Base-by-base conservation (phyloP, 2,888 invertebrate species). In the Orchesellides sinensis region DNA sequence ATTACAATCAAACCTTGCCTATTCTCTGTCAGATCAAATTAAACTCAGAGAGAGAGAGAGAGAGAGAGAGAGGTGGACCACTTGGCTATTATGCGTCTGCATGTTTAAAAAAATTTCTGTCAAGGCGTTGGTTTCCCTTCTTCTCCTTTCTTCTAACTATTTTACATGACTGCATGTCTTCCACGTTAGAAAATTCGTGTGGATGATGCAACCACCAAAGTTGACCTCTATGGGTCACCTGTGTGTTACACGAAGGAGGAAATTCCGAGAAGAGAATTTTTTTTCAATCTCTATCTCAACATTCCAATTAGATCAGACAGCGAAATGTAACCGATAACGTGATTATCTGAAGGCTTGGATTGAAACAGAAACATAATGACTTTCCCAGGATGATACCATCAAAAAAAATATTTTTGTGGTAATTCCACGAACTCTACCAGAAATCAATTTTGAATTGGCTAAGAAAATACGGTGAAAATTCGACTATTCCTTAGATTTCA, bases 1-100 rank as follows among this genome's bases (percentile, higher is more conserved):
- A 23, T 65, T 65, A 54, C 25, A 75, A 66, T 54, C 65, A 66
- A 17, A 75, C 27, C 25, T 25, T 27, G 40, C 45, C 54, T 66
- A 25, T 54, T 81, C 19, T 66, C 74, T 69, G 81, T 81, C 81
- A 81, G 68, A 74, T 81, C 69, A 74, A 81, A 74, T 81, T 81
- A 81, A 81, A 61, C 59, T 79, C 72, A 40, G 23, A 35, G 17
- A 77, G 29, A 75, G 45, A 80, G 80, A 40, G 40, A 40, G n/a
- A 27, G 2, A n/a, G n/a, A 54, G 17, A 77, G 35, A 75, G 45
- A 80, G 80, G 80, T 80, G 73, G 73, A 80, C 66, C 73, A 72
- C 45, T 59, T 12, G 40, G 1, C 63, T 10, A 17, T 29, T 61
- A 27, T 61, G 27, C 47, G 54, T 32, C 19, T 54, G 27, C 6